phyloP scores from a whole-genome alignment of 2,888 invertebrate genomes.

The Oxyteleia sp. region DNA sequence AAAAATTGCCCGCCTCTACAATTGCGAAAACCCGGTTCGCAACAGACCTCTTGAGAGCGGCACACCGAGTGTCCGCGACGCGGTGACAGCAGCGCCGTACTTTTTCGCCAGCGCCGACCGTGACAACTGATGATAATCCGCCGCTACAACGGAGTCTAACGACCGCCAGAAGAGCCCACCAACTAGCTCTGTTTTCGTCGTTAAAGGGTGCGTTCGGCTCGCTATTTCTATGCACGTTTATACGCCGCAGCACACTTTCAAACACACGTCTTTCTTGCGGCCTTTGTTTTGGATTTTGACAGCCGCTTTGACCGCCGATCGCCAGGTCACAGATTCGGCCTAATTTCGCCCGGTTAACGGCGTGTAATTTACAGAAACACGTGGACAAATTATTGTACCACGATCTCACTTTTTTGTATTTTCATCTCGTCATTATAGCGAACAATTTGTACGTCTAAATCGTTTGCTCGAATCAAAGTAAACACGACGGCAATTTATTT shows the following conservation, averaged over 20 bases:
- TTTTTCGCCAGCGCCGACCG: conserved; percentile 53
- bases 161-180: conserved; percentile 31
- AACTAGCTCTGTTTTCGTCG: conserved; percentile 56
- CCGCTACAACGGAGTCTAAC: conserved; percentile 55
- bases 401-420: background rate
- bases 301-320: no score
- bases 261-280: conserved; percentile 5
- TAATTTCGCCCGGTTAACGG: background rate
- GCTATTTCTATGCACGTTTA: conserved; percentile 16
- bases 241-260: no score
- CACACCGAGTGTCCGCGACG: conserved; percentile 30
- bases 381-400: conserved; percentile 4
- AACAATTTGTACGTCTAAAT: no score
- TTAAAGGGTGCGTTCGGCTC: conserved; percentile 62
- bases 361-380: conserved; percentile 2
- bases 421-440: no score
- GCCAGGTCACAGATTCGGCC: no score
- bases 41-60: conserved; percentile 23
- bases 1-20: background rate
- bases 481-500: no score
- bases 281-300: background rate
- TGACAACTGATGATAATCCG: conserved; percentile 59
- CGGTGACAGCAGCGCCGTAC: conserved; percentile 59
- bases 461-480: no score
- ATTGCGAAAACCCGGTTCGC: background rate